phyloP scores from a whole-genome alignment of 2,113 vertebrate species.

The Muntiacus muntjak region DNA sequence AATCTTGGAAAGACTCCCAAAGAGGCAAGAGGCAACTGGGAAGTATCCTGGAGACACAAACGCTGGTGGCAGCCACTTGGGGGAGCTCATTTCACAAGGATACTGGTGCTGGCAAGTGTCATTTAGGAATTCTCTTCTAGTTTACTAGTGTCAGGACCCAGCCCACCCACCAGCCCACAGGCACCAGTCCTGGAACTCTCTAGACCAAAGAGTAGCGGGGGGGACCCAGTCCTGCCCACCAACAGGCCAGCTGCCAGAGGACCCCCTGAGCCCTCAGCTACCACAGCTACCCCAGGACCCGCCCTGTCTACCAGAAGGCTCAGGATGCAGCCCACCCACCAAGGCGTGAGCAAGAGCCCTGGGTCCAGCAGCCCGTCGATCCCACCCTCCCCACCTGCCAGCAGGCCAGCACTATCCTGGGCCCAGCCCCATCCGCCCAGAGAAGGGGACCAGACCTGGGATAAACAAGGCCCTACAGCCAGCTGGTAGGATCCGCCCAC shows the following conservation, averaged over 20 bases:
- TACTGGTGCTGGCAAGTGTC: background rate
- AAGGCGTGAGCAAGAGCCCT: background rate
- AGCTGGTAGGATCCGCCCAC: background rate
- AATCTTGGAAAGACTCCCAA: background rate
- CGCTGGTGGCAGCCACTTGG: background rate
- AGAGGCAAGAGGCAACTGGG: background rate
- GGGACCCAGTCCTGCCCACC: background rate
- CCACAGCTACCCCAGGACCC: background rate
- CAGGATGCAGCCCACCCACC: background rate
- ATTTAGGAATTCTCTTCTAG: background rate
- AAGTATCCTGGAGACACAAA: background rate
- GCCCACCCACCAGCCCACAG: background rate
- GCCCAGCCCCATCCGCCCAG: background rate
- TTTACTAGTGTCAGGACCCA: background rate
- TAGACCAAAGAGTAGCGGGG: background rate
- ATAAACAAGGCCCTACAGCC: background rate
- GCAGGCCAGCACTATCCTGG: background rate
- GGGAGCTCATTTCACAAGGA: background rate
- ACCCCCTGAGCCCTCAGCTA: background rate
- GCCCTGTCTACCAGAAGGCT: background rate
- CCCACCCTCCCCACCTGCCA: background rate
- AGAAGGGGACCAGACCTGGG: background rate
- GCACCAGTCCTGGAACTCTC: background rate
- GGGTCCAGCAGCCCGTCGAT: accelerated
- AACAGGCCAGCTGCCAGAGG: background rate